Evolutionary conservation across 2,888 invertebrate species (phyloP), one percentile per base, ranked within the genome.

Genomic region (Craniophora ligustri): DNA sequence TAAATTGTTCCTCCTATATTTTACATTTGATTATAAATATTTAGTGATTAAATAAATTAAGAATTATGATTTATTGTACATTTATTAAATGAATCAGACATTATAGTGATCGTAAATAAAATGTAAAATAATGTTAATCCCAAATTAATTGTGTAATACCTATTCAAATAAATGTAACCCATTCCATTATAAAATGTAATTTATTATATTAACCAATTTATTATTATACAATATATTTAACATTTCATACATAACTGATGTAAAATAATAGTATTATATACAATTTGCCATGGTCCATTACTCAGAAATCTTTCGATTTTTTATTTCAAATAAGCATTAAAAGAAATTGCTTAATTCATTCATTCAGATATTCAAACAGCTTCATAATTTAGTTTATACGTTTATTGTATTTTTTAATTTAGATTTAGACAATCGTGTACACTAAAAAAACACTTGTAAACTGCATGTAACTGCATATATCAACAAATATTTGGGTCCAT

Each of bases 401-500:
- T 38, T 11, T 11, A 26, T 60, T 44, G n/a, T 47, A 30, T 14
- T 39, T 16, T 16, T 11, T n/a, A 13, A 39, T 23, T n/a, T 26
- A 26, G 3, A 39, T 47, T 21, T 40, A 60, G 35, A 38, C 3
- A 41, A n/a, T 66, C 30, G 14, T 47, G 28, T n/a, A 36, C 40
- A 53, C 36, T 67, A 45, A 67, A 49, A 11, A 13, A 44, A 35
- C 56, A 56, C 38, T 5, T 39, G 28, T 35, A 45, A 64, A 48
- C 54, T 36, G 31, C 34, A 40, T 48, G 36, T 21, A 21, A 21
- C 21, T 23, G 34, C 38, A 41, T 57, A 67, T 69, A 66, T 60
- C 62, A 76, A 76, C 61, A 72, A 46, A 74, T 71, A 76, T 75
- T 85, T 85, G 91, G 91, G 91, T 91, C 91, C 91, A 92, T 69